These are phyloP conservation scores for Drosophila ochracea DNA, from an alignment of 2,888 invertebrate genomes.

Conservation along the genomic window DNA sequence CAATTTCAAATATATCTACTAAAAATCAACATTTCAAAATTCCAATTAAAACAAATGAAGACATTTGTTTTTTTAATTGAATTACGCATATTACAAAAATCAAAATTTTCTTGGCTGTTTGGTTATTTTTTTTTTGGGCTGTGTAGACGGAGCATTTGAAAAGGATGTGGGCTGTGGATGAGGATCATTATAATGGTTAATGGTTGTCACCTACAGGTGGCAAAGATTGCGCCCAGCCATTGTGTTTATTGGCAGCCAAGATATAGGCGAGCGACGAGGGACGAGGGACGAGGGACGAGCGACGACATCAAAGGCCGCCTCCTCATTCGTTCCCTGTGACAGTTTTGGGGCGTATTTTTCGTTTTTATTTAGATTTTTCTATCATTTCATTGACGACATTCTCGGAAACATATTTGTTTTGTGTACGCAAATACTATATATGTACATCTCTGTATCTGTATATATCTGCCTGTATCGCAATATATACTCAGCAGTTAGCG, in stretches of 20 bases:
- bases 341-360: slow-evolving; percentile 52
- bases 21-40: not conserved
- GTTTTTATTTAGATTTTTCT: slow-evolving; percentile 37
- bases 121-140: rapidly evolving
- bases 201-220: slow-evolving; percentile 64
- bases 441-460: not conserved
- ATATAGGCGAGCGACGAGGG: not conserved
- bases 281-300: not conserved
- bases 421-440: slow-evolving; percentile 17
- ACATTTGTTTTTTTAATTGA: not conserved
- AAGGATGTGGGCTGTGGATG: slow-evolving; percentile 2
- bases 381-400: slow-evolving; percentile 64
- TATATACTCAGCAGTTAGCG: slow-evolving; percentile 42
- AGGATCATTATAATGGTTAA: slow-evolving; percentile 13
- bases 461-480: slow-evolving; percentile 11
- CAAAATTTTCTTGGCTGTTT: not conserved
- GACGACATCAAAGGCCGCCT: slow-evolving; percentile 43
- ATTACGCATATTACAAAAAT: not conserved
- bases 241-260: slow-evolving; percentile 27
- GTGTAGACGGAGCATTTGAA: not conserved
- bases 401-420: slow-evolving; percentile 38
- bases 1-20: not conserved
- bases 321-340: slow-evolving; percentile 32
- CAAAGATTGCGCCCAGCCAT: slow-evolving; percentile 57
- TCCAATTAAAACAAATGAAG: not conserved